phyloP scores from a whole-genome alignment of 2,113 vertebrate genomes.

The Catharus minimus region DNA sequence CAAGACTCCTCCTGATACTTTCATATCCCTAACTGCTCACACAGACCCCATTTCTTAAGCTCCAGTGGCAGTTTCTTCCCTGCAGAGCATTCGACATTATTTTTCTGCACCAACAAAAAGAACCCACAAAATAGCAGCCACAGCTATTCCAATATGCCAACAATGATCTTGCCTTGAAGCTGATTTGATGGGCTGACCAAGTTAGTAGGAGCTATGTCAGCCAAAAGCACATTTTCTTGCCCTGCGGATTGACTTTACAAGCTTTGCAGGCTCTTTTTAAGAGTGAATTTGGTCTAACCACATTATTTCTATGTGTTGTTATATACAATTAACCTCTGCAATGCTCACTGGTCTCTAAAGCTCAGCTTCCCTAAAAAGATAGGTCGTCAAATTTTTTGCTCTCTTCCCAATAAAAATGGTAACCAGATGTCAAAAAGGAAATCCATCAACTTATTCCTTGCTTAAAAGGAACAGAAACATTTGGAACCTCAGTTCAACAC shows the following conservation, averaged over 20 bases:
- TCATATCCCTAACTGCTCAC: not conserved
- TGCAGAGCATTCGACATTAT: not conserved
- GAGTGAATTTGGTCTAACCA: not conserved
- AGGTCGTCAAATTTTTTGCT: not conserved
- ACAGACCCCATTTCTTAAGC: not conserved
- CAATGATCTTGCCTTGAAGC: not conserved
- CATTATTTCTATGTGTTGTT: not conserved
- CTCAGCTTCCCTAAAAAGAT: not conserved
- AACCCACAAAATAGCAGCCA: not conserved
- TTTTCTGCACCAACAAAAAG: not conserved
- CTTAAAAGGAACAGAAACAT: not conserved
- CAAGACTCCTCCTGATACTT: not conserved
- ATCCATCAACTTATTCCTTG: not conserved
- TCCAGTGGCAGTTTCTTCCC: not conserved
- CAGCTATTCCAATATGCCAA: not conserved
- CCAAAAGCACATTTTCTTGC: not conserved
- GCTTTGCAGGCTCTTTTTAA: not conserved
- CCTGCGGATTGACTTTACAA: not conserved
- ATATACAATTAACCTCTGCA: not conserved
- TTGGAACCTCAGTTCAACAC: not conserved
- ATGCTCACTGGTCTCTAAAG: not conserved
- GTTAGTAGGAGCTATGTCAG: not conserved
- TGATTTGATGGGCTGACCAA: not conserved
- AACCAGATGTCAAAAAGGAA: not conserved
- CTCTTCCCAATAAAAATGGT: not conserved